phyloP scores from a whole-genome alignment of 2,113 vertebrate species.

The Zapornia atra region DNA sequence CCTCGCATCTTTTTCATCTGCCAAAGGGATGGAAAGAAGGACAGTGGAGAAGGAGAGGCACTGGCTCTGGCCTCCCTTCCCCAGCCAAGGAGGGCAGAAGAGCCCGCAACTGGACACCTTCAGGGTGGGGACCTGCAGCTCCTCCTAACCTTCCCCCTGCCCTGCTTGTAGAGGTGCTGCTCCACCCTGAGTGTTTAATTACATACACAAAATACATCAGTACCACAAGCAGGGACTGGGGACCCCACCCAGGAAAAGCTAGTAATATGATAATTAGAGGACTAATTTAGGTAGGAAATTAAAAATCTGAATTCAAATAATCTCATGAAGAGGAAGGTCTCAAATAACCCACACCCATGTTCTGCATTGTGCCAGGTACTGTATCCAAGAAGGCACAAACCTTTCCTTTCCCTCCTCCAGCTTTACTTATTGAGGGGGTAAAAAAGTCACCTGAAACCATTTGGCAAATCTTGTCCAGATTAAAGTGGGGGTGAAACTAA shows the following conservation, averaged over 20 bases:
- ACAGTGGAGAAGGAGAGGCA: background rate
- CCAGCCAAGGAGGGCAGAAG: background rate
- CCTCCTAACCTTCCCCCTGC: background rate
- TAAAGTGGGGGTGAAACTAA: background rate
- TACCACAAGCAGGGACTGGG: background rate
- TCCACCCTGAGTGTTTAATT: background rate
- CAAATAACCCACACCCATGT: background rate
- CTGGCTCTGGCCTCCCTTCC: background rate
- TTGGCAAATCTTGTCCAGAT: background rate
- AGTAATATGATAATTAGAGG: background rate
- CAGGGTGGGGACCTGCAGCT: background rate
- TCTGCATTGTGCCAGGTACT: background rate
- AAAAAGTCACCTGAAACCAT: conserved; percentile 7
- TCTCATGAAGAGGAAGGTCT: background rate
- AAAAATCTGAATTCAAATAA: background rate
- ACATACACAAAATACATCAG: background rate
- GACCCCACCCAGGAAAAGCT: background rate
- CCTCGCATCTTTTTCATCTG: background rate
- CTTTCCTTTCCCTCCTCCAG: background rate
- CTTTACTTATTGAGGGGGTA: background rate
- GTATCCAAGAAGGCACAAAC: background rate
- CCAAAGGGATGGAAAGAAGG: background rate
- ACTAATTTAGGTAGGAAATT: background rate
- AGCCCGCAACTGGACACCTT: background rate
- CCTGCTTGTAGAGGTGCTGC: background rate